Evolutionary conservation across 1,140 invertebrate species (phyloP).

Genomic region (Drosophila kepulauana): DNA sequence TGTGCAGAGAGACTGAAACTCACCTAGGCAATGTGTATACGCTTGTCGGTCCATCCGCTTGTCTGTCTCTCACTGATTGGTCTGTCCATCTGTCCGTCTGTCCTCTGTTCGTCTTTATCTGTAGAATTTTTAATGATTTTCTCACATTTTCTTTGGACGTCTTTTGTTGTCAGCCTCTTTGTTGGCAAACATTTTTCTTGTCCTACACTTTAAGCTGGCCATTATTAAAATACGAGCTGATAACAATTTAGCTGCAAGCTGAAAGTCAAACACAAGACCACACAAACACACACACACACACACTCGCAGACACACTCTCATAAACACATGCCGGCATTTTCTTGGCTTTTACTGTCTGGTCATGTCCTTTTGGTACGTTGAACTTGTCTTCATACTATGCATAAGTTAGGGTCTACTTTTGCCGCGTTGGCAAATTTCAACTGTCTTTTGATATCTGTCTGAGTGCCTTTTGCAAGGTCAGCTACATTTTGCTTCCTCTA

Average conservation of each 20-base stretch:
- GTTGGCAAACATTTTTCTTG: slow-evolving; percentile 81
- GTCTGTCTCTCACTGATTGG: not conserved
- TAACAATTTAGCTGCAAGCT: slow-evolving; percentile 79
- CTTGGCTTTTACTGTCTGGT: slow-evolving; percentile 63
- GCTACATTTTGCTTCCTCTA: slow-evolving; percentile 22
- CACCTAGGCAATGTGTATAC: slow-evolving; percentile 48
- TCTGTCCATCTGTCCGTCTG: slow-evolving; percentile 18
- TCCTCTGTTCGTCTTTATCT: slow-evolving; percentile 40
- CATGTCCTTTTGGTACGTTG: slow-evolving; percentile 74
- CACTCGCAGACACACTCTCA: slow-evolving; percentile 23
- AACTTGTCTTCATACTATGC: slow-evolving; percentile 63
- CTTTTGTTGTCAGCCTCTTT: slow-evolving; percentile 64
- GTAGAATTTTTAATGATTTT: slow-evolving; percentile 79
- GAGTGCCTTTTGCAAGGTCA: slow-evolving; percentile 64
- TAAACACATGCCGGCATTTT: slow-evolving; percentile 49
- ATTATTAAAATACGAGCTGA: slow-evolving; percentile 79
- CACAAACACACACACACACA: slow-evolving; percentile 39
- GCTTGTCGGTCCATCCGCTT: slow-evolving; percentile 5
- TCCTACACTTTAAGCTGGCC: slow-evolving; percentile 80
- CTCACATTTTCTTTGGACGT: slow-evolving; percentile 55
- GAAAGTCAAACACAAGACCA: slow-evolving; percentile 71
- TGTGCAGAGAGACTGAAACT: slow-evolving; percentile 52
- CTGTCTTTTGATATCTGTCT: slow-evolving; percentile 49
- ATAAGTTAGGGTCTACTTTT: slow-evolving; percentile 39
- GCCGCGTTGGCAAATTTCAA: slow-evolving; percentile 63